Percentiles rank a stretch among this genome's conserved stretches.
These are phyloP conservation scores for Crambe crambe DNA, from an alignment of 37 sponge, comb jelly and placozoan species.

Conservation along the genomic window DNA sequence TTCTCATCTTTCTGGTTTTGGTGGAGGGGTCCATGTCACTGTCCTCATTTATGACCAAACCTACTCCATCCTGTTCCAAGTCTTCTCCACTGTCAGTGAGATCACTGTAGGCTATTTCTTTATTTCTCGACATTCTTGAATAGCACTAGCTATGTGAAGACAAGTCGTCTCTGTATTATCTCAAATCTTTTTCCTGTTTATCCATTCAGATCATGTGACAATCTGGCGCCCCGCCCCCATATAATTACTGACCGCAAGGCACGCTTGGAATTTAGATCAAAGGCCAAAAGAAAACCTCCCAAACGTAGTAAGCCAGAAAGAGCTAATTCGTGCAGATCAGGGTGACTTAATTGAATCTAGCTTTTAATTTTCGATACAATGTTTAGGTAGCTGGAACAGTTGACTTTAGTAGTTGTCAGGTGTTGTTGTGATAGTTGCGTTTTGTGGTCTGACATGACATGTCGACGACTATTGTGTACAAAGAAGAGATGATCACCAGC, in stretches of 20 bases:
- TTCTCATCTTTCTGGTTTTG: background rate
- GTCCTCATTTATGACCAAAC: background rate
- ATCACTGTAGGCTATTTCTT: background rate
- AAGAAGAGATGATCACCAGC: slow-evolving; percentile 30
- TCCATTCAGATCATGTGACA: too few species aligned
- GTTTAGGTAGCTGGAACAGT: too few species aligned
- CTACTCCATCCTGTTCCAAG: background rate
- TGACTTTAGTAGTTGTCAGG: too few species aligned
- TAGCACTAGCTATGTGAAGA: background rate
- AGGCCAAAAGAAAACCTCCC: background rate
- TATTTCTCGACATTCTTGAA: background rate
- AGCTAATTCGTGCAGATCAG: too few species aligned
- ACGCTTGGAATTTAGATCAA: background rate
- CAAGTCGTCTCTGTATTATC: too few species aligned
- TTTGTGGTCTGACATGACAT: background rate
- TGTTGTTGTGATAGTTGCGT: too few species aligned
- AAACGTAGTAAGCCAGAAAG: too few species aligned
- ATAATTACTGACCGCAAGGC: too few species aligned
- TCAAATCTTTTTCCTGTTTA: too few species aligned
- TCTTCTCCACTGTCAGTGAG: background rate
- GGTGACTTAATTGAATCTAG: too few species aligned
- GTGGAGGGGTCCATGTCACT: background rate
- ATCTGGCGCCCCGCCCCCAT: too few species aligned
- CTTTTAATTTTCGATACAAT: too few species aligned
- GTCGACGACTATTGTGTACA: slow-evolving; percentile 41